Percentiles rank a stretch among this genome's conserved stretches.
These are phyloP conservation scores for Coenonympha arcania DNA, from an alignment of 2,888 invertebrate genomes.

Conservation along the genomic window DNA sequence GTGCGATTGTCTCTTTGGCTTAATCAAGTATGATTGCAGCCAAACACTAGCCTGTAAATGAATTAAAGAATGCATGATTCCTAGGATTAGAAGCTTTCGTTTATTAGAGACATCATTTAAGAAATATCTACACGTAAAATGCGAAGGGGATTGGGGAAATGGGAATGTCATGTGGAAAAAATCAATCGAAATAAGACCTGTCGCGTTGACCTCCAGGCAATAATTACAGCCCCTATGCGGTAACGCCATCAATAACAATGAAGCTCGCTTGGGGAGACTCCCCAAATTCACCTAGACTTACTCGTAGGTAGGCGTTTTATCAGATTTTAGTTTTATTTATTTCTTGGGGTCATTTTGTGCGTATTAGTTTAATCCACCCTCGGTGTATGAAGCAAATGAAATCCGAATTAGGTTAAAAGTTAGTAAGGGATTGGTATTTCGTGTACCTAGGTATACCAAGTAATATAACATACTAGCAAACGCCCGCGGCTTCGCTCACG, in stretches of 20 bases:
- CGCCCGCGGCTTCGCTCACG: too few relatives aligned
- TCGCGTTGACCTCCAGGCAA: conserved; percentile 19
- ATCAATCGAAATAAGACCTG: conserved; percentile 24
- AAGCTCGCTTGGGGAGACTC: conserved; percentile 16
- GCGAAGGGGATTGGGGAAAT: background rate
- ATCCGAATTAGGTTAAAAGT: background rate
- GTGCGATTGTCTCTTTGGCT: too few relatives aligned
- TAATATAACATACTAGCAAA: too few relatives aligned
- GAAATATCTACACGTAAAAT: background rate
- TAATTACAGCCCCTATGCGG: conserved; percentile 26
- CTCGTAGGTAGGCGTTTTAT: background rate
- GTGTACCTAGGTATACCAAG: too few relatives aligned
- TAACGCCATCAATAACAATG: conserved; percentile 21
- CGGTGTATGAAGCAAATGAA: background rate
- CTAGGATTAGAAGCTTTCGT: too few relatives aligned
- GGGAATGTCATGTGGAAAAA: background rate
- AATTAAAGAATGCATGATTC: too few relatives aligned
- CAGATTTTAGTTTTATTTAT: conserved; percentile 5
- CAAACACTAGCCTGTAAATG: too few relatives aligned
- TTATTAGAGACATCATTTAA: background rate
- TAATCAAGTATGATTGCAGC: too few relatives aligned
- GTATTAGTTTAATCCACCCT: conserved; percentile 9
- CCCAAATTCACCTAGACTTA: conserved; percentile 12
- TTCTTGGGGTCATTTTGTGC: background rate
- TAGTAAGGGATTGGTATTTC: background rate